Conservation (phyloP, 2,113 vertebrate genomes). For the Nestor notabilis region DNA sequence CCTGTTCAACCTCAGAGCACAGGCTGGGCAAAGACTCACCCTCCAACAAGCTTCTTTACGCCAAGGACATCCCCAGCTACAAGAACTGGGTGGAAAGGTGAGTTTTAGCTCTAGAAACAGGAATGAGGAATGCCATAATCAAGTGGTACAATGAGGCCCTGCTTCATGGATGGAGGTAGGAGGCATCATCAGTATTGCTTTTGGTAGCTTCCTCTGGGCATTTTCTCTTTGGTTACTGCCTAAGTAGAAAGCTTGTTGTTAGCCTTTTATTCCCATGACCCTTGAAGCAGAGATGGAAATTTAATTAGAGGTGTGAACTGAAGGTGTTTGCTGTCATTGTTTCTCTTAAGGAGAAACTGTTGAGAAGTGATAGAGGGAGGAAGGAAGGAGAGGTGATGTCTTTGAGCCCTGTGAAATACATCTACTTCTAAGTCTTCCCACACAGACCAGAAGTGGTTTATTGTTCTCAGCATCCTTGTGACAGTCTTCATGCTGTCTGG, state of each 20-base stretch:
- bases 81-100: conserved; percentile 99
- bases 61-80: conserved; percentile 99
- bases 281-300: background rate
- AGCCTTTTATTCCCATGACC: background rate
- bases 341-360: background rate
- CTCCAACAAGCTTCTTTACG: conserved; percentile 97
- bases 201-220: background rate
- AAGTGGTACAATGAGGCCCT: background rate
- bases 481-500: background rate
- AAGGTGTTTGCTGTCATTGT: background rate
- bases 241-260: background rate
- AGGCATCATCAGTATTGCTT: background rate
- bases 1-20: conserved; percentile 97
- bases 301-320: background rate
- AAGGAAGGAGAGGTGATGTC: background rate
- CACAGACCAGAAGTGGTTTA: background rate
- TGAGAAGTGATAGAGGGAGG: background rate
- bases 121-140: background rate
- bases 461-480: background rate
- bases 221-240: background rate
- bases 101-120: conserved; percentile 13
- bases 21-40: conserved; percentile 97
- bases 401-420: background rate
- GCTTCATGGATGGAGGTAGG: background rate
- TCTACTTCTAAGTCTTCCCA: background rate